These are phyloP conservation scores for Tenthredo mesomela DNA, from an alignment of 2,888 invertebrate genomes.

Conservation along the genomic window DNA sequence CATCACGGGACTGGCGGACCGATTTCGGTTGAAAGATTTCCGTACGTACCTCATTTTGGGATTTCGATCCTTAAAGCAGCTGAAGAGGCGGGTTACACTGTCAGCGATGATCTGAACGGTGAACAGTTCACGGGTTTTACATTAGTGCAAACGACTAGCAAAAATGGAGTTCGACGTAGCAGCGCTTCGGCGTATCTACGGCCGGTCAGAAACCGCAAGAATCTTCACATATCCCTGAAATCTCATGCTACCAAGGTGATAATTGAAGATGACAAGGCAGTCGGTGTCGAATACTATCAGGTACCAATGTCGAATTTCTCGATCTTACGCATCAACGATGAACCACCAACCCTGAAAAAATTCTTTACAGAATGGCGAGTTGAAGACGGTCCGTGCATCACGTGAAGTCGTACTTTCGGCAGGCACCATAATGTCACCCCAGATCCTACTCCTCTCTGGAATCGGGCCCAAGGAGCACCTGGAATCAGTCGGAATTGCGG, in stretches of 20 bases:
- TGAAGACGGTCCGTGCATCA: conserved; percentile 58
- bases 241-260: not conserved
- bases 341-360: too few relatives aligned
- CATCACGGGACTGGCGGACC: not conserved
- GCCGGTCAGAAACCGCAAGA: not conserved
- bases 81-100: not conserved
- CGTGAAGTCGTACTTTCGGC: conserved; percentile 82
- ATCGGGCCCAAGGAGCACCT: conserved; percentile 83
- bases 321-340: too few relatives aligned
- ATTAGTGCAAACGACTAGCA: not conserved
- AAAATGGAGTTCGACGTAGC: not conserved
- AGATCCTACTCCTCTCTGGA: conserved; percentile 84
- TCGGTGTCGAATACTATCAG: not conserved
- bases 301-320: not conserved
- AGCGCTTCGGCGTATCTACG: not conserved
- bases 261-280: not conserved
- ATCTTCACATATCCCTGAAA: conserved; percentile 69
- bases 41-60: not conserved
- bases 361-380: conserved; percentile 60
- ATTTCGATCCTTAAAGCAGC: not conserved
- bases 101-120: not conserved
- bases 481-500: conserved; percentile 80
- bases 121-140: not conserved
- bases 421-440: conserved; percentile 84
- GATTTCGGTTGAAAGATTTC: not conserved